Conservation (phyloP, 1,140 invertebrate genomes). For the Halyomorpha halys region DNA sequence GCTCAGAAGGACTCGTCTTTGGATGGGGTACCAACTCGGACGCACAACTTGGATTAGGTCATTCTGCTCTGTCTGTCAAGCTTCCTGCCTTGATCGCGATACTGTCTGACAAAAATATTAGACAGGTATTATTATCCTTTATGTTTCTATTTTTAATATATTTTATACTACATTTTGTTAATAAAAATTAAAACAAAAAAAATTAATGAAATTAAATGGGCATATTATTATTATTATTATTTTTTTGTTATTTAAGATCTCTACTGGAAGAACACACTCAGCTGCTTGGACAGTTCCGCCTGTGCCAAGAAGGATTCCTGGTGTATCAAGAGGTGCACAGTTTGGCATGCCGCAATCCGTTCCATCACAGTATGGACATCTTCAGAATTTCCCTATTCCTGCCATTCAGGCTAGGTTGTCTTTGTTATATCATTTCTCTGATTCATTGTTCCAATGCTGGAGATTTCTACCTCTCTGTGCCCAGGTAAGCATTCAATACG, state of each 20-base stretch:
- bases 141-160: conserved; percentile 7
- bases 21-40: conserved; percentile 56
- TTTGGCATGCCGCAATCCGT: conserved; percentile 45
- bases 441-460: conserved; percentile 53
- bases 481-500: conserved; percentile 29
- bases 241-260: conserved; percentile 37
- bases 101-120: conserved; percentile 46
- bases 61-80: conserved; percentile 41
- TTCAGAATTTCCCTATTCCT: conserved; percentile 42
- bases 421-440: conserved; percentile 51
- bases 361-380: conserved; percentile 46
- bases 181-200: background rate
- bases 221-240: background rate
- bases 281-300: conserved; percentile 52
- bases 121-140: conserved; percentile 39
- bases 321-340: conserved; percentile 39
- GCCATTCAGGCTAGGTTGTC: conserved; percentile 45
- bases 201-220: no score
- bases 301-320: conserved; percentile 38
- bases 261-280: conserved; percentile 51
- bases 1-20: conserved; percentile 46
- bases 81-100: conserved; percentile 46
- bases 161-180: background rate
- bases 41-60: conserved; percentile 50
- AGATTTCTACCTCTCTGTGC: conserved; percentile 45